phyloP scores from a whole-genome alignment of 2,888 invertebrate species.

The Petrophora chlorosata region DNA sequence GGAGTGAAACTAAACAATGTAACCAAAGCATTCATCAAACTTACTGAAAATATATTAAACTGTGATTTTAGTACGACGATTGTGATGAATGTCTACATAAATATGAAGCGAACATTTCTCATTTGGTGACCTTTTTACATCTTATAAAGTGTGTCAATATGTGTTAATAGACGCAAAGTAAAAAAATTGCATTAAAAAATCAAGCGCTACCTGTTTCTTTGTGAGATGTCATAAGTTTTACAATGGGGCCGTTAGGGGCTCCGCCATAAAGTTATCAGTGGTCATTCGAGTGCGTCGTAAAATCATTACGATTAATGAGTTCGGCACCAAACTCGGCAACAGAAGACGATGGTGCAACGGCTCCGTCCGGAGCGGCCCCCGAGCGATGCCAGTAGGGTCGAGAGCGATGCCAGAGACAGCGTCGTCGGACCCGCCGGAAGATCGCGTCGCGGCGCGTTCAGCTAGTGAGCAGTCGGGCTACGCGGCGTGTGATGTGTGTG shows the following conservation, averaged over 20 bases:
- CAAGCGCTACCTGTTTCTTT: constrained; percentile 59
- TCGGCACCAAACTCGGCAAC: constrained; percentile 56
- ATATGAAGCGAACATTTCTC: constrained; percentile 65
- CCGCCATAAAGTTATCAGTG: constrained; percentile 76
- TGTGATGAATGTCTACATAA: constrained; percentile 39
- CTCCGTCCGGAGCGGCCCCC: constrained; percentile 57
- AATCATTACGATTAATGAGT: constrained; percentile 71
- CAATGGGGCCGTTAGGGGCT: constrained; percentile 78
- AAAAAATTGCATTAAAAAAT: constrained; percentile 52
- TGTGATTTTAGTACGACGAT: constrained; percentile 29
- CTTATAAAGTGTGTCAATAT: constrained; percentile 62
- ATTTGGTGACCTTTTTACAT: constrained; percentile 73
- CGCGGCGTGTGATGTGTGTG: constrained; percentile 88
- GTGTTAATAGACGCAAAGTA: constrained; percentile 49
- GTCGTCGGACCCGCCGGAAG: constrained; percentile 53
- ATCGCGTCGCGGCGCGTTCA: constrained; percentile 65
- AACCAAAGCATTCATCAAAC: not conserved
- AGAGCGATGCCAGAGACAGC: constrained; percentile 72
- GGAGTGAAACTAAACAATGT: not conserved
- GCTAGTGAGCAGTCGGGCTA: constrained; percentile 73
- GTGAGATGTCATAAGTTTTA: constrained; percentile 61
- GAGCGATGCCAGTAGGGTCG: constrained; percentile 70
- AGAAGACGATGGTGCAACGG: constrained; percentile 72
- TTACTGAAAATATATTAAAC: not conserved
- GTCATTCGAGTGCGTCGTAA: constrained; percentile 63